phyloP scores from a whole-genome alignment of 2,113 vertebrate species.

The Brachyhypopomus occidentalis region DNA sequence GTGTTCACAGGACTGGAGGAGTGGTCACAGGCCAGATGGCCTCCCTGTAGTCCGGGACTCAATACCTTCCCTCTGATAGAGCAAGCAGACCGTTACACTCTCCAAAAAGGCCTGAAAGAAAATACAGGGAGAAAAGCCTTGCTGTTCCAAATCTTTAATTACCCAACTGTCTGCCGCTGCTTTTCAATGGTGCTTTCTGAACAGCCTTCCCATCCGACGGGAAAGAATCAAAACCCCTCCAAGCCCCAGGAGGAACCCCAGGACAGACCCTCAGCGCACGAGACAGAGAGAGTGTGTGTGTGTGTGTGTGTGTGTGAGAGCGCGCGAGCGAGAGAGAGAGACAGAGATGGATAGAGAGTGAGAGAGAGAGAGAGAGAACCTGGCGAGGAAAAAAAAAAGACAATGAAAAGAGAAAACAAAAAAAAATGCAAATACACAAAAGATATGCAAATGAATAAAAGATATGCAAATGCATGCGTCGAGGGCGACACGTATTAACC shows the following conservation, averaged over 20 bases:
- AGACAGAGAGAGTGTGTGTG: conserved; percentile 53
- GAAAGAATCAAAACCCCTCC: conserved; percentile 57
- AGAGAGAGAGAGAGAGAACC: conserved; percentile 57
- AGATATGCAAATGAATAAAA: conserved; percentile 62
- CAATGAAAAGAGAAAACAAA: not conserved
- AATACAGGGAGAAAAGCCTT: conserved; percentile 56
- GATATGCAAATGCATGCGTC: conserved; percentile 77
- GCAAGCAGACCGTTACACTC: conserved; percentile 70
- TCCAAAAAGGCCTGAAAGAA: conserved; percentile 63
- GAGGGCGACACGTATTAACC: conserved; percentile 70
- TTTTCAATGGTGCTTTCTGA: conserved; percentile 65
- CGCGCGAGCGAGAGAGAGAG: conserved; percentile 44
- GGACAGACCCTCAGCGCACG: conserved; percentile 62
- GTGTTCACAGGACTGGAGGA: conserved; percentile 59
- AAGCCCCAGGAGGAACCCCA: conserved; percentile 60
- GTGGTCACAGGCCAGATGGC: conserved; percentile 70
- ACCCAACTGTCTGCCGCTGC: conserved; percentile 67
- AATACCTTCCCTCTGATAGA: conserved; percentile 61
- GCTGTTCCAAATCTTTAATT: conserved; percentile 74
- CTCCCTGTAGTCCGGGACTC: conserved; percentile 62
- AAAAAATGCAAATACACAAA: not conserved
- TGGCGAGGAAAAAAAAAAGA: conserved; percentile 30
- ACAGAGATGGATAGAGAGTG: conserved; percentile 2
- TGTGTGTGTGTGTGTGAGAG: conserved; percentile 52
- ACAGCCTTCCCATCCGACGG: conserved; percentile 62